A percentile compares a stretch with the other conserved stretches of the same genome.
These are phyloP conservation scores for Chloroclystis v-ata DNA, from an alignment of 2,888 invertebrate genomes.

Conservation along the genomic window DNA sequence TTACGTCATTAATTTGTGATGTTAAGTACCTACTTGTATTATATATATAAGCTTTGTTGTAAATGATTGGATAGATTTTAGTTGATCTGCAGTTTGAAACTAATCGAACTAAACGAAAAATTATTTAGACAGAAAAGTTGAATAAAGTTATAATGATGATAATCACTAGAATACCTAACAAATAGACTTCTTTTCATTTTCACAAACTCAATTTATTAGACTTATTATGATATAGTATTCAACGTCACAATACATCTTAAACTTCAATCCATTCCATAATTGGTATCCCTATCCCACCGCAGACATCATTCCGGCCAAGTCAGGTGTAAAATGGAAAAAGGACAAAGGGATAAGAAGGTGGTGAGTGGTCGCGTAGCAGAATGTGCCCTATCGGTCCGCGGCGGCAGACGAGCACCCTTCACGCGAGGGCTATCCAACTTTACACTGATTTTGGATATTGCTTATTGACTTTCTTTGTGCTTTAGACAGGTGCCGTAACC, in stretches of 20 bases:
- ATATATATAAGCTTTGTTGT: too few species aligned
- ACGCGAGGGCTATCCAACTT: slow-evolving; percentile 23
- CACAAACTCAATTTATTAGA: too few species aligned
- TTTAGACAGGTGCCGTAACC: slow-evolving; percentile 15
- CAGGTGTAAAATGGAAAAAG: slow-evolving; percentile 57
- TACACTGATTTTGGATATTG: slow-evolving; percentile 31
- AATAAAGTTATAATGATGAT: too few species aligned
- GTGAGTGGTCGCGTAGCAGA: slow-evolving; percentile 46
- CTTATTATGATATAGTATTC: neutral
- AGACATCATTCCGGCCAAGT: slow-evolving; percentile 33
- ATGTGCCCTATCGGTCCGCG: slow-evolving; percentile 56
- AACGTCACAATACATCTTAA: neutral
- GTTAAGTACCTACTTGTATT: slow-evolving; percentile 6
- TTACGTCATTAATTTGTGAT: slow-evolving; percentile 14
- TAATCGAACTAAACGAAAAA: too few species aligned
- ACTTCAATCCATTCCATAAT: slow-evolving; percentile 7
- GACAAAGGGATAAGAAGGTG: slow-evolving; percentile 54
- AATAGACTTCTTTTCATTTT: too few species aligned
- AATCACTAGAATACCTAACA: too few species aligned
- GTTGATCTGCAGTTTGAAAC: too few species aligned
- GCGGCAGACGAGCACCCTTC: slow-evolving; percentile 39
- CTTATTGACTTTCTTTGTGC: slow-evolving; percentile 30
- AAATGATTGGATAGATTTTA: neutral
- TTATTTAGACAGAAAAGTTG: too few species aligned
- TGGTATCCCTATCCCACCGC: slow-evolving; percentile 8